These are phyloP conservation scores for Anastrepha ludens DNA, from an alignment of 1,140 invertebrate species.

Conservation along the genomic window DNA sequence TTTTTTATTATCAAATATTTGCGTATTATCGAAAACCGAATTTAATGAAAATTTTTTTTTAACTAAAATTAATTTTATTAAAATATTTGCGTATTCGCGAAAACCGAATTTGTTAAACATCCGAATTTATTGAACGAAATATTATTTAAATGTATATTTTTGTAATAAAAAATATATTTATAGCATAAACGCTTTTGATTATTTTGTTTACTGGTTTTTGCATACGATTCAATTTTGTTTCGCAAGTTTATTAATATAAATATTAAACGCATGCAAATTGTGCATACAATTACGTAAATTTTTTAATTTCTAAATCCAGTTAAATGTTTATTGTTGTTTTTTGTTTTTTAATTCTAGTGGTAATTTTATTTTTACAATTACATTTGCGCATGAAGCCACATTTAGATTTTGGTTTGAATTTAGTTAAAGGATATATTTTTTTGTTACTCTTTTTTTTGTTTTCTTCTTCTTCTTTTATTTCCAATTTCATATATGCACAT, in stretches of 20 bases:
- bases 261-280: slow-evolving; percentile 34
- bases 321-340: background rate
- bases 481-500: background rate
- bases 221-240: background rate
- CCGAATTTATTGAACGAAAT: too few species aligned
- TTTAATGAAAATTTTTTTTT: too few species aligned
- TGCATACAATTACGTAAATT: slow-evolving; percentile 39
- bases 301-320: slow-evolving; percentile 1
- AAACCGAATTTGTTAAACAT: too few species aligned
- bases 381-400: slow-evolving; percentile 49
- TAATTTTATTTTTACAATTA: slow-evolving; percentile 42
- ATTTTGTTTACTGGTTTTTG: background rate
- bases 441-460: background rate
- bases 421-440: slow-evolving; percentile 27
- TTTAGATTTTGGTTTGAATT: slow-evolving; percentile 35
- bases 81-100: too few species aligned
- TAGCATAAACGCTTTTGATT: background rate
- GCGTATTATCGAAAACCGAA: too few species aligned
- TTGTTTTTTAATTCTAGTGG: background rate
- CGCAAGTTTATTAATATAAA: slow-evolving; percentile 9
- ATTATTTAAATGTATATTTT: background rate
- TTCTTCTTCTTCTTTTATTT: background rate
- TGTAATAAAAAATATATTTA: background rate
- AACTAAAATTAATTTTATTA: too few species aligned
- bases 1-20: too few species aligned